A percentile compares a stretch with the other conserved stretches of the same genome.
phyloP scores from a whole-genome alignment of 1,140 invertebrate species.

The Lanistes nyassanus region DNA sequence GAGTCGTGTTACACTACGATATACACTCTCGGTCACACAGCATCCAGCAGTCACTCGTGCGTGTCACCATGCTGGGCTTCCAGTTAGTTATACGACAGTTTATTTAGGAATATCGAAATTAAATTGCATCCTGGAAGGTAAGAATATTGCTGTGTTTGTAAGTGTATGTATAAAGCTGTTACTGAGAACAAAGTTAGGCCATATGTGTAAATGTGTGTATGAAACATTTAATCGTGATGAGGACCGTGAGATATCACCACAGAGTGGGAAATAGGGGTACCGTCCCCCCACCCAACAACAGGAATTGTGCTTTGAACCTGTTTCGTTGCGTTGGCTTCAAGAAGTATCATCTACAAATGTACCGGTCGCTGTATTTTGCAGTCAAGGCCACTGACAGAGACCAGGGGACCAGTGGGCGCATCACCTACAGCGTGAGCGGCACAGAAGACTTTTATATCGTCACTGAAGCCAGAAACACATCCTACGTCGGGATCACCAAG shows the following conservation, averaged over 20 bases:
- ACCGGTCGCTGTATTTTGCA: constrained; percentile 24
- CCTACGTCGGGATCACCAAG: constrained; percentile 46
- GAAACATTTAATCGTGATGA: background rate
- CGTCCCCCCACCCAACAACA: background rate
- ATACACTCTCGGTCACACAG: no score
- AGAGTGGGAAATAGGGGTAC: background rate
- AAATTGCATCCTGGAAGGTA: background rate
- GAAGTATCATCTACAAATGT: no score
- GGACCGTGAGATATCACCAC: background rate
- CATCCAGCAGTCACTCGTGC: background rate
- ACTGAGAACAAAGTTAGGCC: no score
- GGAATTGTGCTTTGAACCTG: background rate
- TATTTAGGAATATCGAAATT: no score
- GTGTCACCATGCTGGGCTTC: background rate
- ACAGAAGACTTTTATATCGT: constrained; percentile 34
- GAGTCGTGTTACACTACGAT: no score
- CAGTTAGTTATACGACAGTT: no score
- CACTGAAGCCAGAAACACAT: constrained; percentile 34
- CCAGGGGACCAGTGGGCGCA: constrained; percentile 48
- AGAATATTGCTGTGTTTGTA: background rate
- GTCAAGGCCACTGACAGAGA: constrained; percentile 54
- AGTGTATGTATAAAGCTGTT: background rate
- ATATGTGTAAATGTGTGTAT: constrained; percentile 2
- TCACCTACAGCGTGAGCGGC: constrained; percentile 49
- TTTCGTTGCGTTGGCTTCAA: background rate